Percentiles rank a stretch among this genome's conserved stretches.
phyloP scores from a whole-genome alignment of 2,797 vertebrate genomes.

The Liasis olivaceus region DNA sequence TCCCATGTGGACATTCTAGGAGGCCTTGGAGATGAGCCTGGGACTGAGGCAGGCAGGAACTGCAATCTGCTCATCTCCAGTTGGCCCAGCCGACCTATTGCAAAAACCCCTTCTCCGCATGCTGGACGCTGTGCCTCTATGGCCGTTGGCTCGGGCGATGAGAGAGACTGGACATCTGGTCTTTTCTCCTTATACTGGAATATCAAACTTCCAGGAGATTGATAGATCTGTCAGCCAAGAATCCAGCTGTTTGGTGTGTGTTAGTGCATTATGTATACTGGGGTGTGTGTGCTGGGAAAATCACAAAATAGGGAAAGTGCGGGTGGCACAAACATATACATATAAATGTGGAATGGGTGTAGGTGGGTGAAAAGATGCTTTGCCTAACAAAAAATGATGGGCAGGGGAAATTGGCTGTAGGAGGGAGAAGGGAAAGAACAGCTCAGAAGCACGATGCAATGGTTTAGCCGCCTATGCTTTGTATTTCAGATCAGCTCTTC shows the following conservation, averaged over 20 bases:
- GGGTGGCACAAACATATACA: background rate
- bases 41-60: background rate
- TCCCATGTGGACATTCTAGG: background rate
- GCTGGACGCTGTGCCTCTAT: background rate
- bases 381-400: background rate
- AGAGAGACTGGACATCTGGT: background rate
- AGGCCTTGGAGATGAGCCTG: background rate
- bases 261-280: background rate
- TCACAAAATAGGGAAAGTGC: background rate
- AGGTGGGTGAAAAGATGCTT: background rate
- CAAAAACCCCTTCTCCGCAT: background rate
- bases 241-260: background rate
- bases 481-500: background rate
- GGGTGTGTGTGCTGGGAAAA: background rate
- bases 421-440: background rate
- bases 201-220: background rate
- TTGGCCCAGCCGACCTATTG: background rate
- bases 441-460: background rate
- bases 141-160: background rate
- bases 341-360: background rate
- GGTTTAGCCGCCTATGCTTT: background rate
- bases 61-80: background rate
- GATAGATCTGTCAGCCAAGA: background rate
- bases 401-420: background rate
- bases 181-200: background rate